A percentile compares a stretch with the other conserved stretches of the same genome.
Evolutionary conservation across 2,888 invertebrate species (phyloP).

Genomic region (Calameuta pallipes): DNA sequence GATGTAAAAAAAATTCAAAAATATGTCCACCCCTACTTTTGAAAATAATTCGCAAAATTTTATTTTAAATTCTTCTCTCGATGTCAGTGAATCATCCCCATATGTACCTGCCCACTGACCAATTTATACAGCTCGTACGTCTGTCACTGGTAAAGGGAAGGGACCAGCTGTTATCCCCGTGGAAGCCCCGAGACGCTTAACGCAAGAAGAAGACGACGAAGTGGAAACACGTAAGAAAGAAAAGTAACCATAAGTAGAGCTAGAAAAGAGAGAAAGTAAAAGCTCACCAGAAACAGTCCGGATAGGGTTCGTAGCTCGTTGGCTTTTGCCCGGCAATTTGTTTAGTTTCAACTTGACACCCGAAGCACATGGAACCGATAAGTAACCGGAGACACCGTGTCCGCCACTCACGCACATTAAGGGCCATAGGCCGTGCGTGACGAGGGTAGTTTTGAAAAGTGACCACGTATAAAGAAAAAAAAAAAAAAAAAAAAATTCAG

Average conservation of each 20-base stretch:
- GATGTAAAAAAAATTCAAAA: neutral
- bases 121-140: neutral
- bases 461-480: neutral
- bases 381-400: constrained; percentile 30
- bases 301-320: constrained; percentile 17
- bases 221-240: neutral
- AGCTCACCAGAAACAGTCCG: neutral
- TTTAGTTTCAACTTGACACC: constrained; percentile 56
- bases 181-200: neutral
- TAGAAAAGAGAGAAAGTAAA: neutral
- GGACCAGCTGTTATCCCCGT: neutral
- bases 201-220: neutral
- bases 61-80: neutral
- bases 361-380: constrained; percentile 23
- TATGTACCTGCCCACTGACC: neutral
- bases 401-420: constrained; percentile 9
- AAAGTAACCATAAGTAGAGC: neutral
- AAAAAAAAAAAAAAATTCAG: neutral
- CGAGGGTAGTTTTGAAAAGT: neutral
- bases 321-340: constrained; percentile 45
- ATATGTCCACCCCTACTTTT: too few species aligned
- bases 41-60: neutral
- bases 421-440: neutral
- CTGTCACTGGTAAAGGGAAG: neutral
- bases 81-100: neutral